A percentile compares a stretch with the other conserved stretches of the same genome.
These are phyloP conservation scores for Cepaea hortensis DNA, from an alignment of 2,888 invertebrate species.

Conservation along the genomic window DNA sequence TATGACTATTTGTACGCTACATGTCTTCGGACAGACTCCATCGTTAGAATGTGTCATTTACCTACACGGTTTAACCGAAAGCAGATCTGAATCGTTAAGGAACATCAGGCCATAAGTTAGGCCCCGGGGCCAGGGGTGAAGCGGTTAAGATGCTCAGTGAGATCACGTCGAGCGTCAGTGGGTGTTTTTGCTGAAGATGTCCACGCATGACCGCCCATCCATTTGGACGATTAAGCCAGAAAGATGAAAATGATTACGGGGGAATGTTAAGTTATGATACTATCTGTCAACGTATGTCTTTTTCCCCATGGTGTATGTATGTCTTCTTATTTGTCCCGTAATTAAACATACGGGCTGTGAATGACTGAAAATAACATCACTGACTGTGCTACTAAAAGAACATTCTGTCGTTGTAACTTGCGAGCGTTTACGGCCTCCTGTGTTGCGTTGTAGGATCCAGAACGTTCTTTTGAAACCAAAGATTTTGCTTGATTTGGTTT, in stretches of 20 bases:
- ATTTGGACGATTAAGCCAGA: conserved; percentile 21
- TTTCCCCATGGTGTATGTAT: background rate
- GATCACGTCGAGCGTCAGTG: background rate
- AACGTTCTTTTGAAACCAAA: no score
- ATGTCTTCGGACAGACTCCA: no score
- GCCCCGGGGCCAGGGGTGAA: background rate
- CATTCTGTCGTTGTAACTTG: no score
- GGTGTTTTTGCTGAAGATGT: conserved; percentile 8
- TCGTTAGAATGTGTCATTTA: background rate
- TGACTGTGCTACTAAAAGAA: no score
- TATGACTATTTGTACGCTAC: no score
- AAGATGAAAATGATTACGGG: conserved; percentile 21
- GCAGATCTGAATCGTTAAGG: background rate
- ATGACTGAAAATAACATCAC: no score
- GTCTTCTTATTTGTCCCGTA: background rate
- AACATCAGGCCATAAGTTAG: background rate
- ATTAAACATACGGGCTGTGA: background rate
- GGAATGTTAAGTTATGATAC: background rate
- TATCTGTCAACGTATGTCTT: background rate
- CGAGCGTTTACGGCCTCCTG: no score
- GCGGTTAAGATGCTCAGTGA: background rate
- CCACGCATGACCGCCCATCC: conserved; percentile 25
- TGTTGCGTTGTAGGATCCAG: no score
- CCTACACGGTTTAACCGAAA: background rate
- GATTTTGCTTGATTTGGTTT: no score